Evolutionary conservation across 92 coral and sea anemone genomes (phyloP).

Genomic region (Umimayanthus kanabou): DNA sequence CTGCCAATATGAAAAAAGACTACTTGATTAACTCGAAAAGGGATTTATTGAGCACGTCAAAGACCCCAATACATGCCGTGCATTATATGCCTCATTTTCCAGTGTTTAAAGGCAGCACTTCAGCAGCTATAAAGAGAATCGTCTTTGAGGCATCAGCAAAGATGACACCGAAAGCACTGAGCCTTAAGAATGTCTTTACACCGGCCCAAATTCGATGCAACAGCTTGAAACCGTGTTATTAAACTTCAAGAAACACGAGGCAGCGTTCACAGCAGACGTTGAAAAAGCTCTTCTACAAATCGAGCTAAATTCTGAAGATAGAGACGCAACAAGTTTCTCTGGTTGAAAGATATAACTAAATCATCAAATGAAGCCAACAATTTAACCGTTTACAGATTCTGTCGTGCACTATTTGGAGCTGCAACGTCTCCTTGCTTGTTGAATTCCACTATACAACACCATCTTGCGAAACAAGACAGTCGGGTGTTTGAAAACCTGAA

Average conservation of each 20-base stretch:
- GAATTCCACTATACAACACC: constrained; percentile 57
- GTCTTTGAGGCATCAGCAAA: constrained; percentile 62
- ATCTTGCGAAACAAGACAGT: constrained; percentile 17
- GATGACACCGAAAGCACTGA: constrained; percentile 32
- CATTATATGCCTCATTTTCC: constrained; percentile 69
- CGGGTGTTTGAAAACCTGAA: constrained; percentile 46
- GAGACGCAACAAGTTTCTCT: constrained; percentile 72
- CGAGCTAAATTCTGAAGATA: constrained; percentile 50
- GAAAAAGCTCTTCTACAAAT: constrained; percentile 38
- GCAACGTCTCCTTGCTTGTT: constrained; percentile 57
- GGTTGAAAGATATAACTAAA: constrained; percentile 57
- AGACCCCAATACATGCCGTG: neutral
- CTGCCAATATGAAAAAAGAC: neutral
- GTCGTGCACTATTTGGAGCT: constrained; percentile 62
- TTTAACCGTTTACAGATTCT: constrained; percentile 49
- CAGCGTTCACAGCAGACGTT: constrained; percentile 45
- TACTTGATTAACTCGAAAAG: too few relatives aligned
- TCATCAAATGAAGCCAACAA: constrained; percentile 49
- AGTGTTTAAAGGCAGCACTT: constrained; percentile 63
- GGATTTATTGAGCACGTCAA: too few relatives aligned
- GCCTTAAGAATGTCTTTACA: constrained; percentile 10
- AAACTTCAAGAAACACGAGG: constrained; percentile 29
- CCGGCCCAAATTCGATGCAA: too few relatives aligned
- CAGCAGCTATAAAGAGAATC: constrained; percentile 49
- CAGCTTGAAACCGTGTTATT: too few relatives aligned